Evolutionary conservation across 1,140 invertebrate species (phyloP).

Genomic region (Drosophila melanica): DNA sequence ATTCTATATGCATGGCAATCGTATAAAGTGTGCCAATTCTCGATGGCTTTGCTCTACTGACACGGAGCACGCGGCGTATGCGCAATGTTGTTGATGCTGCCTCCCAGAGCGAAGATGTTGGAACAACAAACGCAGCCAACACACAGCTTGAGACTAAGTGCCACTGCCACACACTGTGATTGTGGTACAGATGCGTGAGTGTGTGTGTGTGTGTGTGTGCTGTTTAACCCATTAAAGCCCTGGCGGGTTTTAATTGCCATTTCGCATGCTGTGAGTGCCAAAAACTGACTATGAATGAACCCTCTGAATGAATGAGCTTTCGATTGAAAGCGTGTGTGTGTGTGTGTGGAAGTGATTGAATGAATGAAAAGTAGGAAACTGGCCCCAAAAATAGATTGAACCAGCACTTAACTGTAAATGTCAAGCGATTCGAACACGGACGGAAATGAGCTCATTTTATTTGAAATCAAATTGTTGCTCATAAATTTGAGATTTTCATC

Average conservation of each 20-base stretch:
- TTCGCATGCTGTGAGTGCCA: conserved; percentile 79
- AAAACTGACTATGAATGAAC: conserved; percentile 72
- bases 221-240: conserved; percentile 73
- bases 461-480: conserved; percentile 53
- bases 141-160: conserved; percentile 78
- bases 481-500: conserved; percentile 60
- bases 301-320: conserved; percentile 62
- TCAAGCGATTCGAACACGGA: conserved; percentile 56
- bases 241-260: conserved; percentile 70
- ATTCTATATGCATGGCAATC: conserved; percentile 17
- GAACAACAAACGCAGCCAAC: conserved; percentile 32
- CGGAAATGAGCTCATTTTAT: conserved; percentile 81
- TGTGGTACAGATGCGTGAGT: conserved; percentile 3
- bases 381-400: conserved; percentile 36
- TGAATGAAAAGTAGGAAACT: conserved; percentile 66
- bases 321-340: conserved; percentile 6
- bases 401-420: conserved; percentile 51
- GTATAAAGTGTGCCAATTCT: conserved; percentile 74
- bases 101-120: conserved; percentile 61
- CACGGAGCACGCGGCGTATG: conserved; percentile 66
- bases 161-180: conserved; percentile 30
- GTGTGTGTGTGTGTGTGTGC: conserved; percentile 17
- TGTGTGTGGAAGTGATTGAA: conserved; percentile 33
- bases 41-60: conserved; percentile 59
- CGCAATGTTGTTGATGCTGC: conserved; percentile 72